These are phyloP conservation scores for Centrocercus urophasianus DNA, from an alignment of 2,113 vertebrate genomes.

Conservation along the genomic window DNA sequence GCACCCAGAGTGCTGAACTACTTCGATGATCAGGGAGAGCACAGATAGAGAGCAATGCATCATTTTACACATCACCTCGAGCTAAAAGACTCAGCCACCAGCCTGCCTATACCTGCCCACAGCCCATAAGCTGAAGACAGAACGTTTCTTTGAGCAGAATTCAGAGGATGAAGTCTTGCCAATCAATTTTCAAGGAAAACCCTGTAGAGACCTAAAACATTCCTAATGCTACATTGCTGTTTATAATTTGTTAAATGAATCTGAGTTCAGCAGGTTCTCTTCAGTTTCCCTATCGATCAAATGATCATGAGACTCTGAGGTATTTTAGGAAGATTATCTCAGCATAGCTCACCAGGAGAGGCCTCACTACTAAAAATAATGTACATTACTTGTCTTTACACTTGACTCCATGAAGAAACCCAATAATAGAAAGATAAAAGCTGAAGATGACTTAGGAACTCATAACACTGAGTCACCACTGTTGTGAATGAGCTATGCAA, in stretches of 20 bases:
- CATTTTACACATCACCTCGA: neutral
- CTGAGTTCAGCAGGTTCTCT: neutral
- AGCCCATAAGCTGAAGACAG: neutral
- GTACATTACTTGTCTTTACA: neutral
- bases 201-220: neutral
- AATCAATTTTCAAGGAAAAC: neutral
- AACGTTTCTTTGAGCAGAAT: neutral
- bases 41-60: neutral
- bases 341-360: neutral
- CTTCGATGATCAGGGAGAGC: neutral
- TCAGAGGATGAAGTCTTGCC: neutral
- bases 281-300: neutral
- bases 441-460: slow-evolving; percentile 12
- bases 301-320: neutral
- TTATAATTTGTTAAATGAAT: neutral
- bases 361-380: neutral
- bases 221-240: rapidly evolving
- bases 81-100: neutral
- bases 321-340: neutral
- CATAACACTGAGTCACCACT: neutral
- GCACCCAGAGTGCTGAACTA: neutral
- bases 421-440: neutral
- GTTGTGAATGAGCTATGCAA: neutral
- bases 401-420: neutral
- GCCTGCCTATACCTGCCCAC: neutral